Percentiles rank a stretch among this genome's conserved stretches.
Evolutionary conservation across 2,888 invertebrate species (phyloP).

Genomic region (Philereme vetulata): DNA sequence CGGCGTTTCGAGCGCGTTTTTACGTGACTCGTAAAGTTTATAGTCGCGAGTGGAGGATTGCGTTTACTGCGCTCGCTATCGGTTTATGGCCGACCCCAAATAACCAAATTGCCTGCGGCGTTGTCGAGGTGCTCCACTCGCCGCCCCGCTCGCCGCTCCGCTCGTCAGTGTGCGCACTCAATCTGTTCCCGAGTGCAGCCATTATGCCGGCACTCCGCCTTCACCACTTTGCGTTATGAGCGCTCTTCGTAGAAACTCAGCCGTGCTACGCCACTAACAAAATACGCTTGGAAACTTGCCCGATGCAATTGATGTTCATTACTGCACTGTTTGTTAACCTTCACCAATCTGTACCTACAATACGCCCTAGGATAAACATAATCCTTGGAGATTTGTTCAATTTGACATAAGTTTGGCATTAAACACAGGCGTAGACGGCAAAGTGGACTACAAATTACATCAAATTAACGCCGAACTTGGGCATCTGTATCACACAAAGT

Average conservation of each 20-base stretch:
- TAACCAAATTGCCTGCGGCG: constrained; percentile 78
- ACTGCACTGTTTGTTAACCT: constrained; percentile 58
- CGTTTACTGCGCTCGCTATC: constrained; percentile 82
- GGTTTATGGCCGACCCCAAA: constrained; percentile 82
- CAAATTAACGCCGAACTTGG: constrained; percentile 56
- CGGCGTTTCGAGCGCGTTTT: constrained; percentile 82
- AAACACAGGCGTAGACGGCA: constrained; percentile 22
- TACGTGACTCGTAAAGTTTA: constrained; percentile 84
- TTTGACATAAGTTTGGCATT: constrained; percentile 3
- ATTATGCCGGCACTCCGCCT: constrained; percentile 53
- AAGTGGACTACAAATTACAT: constrained; percentile 53
- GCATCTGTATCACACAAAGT: constrained; percentile 68
- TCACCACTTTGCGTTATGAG: constrained; percentile 51
- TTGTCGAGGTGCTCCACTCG: constrained; percentile 51
- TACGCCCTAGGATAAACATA: constrained; percentile 39
- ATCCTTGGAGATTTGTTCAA: constrained; percentile 12
- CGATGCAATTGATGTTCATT: constrained; percentile 66
- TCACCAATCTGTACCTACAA: constrained; percentile 41
- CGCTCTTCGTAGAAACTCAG: constrained; percentile 56
- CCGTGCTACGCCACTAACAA: constrained; percentile 52
- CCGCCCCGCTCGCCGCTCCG: constrained; percentile 34
- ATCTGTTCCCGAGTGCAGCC: constrained; percentile 53
- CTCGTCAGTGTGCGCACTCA: constrained; percentile 33
- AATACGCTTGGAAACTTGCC: constrained; percentile 69
- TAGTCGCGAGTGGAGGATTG: constrained; percentile 83